Percentiles rank a stretch among this genome's conserved stretches.
These are phyloP conservation scores for Spatulosminthurus flaviceps DNA, from an alignment of 2,888 invertebrate species.

Conservation along the genomic window DNA sequence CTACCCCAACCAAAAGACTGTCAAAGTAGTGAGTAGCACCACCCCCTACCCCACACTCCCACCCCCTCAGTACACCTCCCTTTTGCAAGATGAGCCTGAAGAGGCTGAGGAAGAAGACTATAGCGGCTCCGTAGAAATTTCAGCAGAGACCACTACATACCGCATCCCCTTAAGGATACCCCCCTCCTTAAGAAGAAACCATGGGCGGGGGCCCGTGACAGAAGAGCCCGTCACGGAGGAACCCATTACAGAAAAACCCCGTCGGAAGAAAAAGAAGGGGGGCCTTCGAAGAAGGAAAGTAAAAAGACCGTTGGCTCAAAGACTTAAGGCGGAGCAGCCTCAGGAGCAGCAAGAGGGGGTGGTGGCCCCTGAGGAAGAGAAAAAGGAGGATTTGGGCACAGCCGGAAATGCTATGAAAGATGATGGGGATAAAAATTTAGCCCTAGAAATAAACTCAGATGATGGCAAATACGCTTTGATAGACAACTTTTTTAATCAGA, in stretches of 20 bases:
- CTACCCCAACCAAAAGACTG: slow-evolving; percentile 16
- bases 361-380: slow-evolving; percentile 5
- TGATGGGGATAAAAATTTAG: slow-evolving; percentile 61
- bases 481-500: slow-evolving; percentile 78
- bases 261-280: slow-evolving; percentile 45
- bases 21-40: background rate
- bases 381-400: background rate
- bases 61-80: slow-evolving; percentile 2
- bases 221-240: background rate
- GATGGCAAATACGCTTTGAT: slow-evolving; percentile 91
- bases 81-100: slow-evolving; percentile 7
- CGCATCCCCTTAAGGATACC: background rate
- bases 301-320: slow-evolving; percentile 56
- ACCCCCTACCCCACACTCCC: too few relatives aligned
- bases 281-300: slow-evolving; percentile 56
- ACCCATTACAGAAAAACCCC: background rate
- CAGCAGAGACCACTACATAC: slow-evolving; percentile 5
- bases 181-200: slow-evolving; percentile 2
- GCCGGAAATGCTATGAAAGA: too few relatives aligned
- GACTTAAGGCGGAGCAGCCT: slow-evolving; percentile 46
- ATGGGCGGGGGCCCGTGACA: background rate
- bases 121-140: background rate
- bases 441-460: slow-evolving; percentile 65
- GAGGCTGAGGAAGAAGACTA: background rate
- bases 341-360: slow-evolving; percentile 48